phyloP scores from a whole-genome alignment of 37 sponge, comb jelly and placozoan species.

The Oopsacas minuta region DNA sequence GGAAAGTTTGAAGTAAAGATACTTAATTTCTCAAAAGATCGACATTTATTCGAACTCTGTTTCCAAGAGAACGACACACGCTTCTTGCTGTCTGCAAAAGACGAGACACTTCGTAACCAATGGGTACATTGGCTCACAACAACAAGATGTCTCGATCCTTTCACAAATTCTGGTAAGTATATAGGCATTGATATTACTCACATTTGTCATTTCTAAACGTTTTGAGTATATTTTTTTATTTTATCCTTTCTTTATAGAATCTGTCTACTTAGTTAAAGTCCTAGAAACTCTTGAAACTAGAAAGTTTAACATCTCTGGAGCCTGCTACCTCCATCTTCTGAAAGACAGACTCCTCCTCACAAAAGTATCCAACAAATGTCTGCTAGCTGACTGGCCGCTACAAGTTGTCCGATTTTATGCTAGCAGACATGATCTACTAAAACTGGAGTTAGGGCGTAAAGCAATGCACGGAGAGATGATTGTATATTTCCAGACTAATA shows the following conservation, averaged over 20 bases:
- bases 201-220: too few species aligned
- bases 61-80: background rate
- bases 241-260: too few species aligned
- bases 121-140: background rate
- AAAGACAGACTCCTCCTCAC: background rate
- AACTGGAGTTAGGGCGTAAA: background rate
- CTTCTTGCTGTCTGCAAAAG: background rate
- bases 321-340: background rate
- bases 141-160: background rate
- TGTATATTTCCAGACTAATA: background rate
- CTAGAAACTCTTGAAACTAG: background rate
- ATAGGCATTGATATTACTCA: background rate
- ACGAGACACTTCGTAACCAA: background rate
- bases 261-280: background rate
- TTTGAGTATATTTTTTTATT: too few species aligned
- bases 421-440: background rate
- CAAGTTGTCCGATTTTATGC: background rate
- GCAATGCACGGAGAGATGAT: slow-evolving; percentile 14
- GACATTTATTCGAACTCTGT: background rate
- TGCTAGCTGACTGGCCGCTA: background rate
- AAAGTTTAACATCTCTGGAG: background rate
- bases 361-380: background rate
- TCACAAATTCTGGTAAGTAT: background rate
- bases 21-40: background rate
- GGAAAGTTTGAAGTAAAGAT: background rate